Evolutionary conservation across 2,113 vertebrate genomes (phyloP).

Genomic region (Alaudala cheleensis): DNA sequence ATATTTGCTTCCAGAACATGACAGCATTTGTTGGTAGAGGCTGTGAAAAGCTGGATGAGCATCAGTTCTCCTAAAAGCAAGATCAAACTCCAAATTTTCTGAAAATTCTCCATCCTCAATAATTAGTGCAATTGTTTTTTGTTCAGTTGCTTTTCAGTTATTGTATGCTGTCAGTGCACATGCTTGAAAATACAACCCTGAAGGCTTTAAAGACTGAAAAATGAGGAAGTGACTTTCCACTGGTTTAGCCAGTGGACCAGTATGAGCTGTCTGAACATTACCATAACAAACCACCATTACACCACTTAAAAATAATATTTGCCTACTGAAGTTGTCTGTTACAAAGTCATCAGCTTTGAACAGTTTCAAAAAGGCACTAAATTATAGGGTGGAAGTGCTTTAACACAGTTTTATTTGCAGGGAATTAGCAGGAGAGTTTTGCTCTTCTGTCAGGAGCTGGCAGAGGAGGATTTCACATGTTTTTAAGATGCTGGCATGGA

Average conservation of each 20-base stretch:
- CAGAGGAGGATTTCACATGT: neutral
- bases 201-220: neutral
- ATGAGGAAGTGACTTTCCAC: neutral
- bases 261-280: neutral
- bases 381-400: neutral
- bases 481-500: neutral
- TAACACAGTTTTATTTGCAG: constrained; percentile 3
- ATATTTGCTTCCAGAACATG: neutral
- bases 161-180: neutral
- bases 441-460: neutral
- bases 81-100: neutral
- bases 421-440: neutral
- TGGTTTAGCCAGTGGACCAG: neutral
- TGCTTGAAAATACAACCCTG: neutral
- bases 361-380: neutral
- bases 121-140: neutral
- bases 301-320: constrained; percentile 50
- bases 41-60: neutral
- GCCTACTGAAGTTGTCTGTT: neutral
- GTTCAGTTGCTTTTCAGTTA: neutral
- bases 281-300: constrained; percentile 6
- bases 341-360: neutral
- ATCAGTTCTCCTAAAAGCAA: neutral
- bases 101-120: too few species aligned
- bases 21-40: neutral